phyloP scores from a whole-genome alignment of 2,888 invertebrate genomes.

The Acleris laterana region DNA sequence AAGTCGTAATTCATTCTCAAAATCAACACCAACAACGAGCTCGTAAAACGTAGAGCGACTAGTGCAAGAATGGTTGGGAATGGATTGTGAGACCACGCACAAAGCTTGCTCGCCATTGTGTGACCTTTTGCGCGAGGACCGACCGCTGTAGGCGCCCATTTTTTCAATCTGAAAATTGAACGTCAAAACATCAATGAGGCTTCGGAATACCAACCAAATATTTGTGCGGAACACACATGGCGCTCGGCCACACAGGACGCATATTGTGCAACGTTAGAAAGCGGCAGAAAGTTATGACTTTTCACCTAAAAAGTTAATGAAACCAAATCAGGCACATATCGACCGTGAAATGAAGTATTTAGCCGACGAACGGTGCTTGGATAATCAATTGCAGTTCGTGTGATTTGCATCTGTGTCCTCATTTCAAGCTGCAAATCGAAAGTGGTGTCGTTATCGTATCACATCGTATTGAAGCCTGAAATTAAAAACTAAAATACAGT shows the following conservation, averaged over 20 bases:
- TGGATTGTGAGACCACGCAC: conserved; percentile 51
- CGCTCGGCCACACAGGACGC: conserved; percentile 74
- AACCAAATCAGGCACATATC: conserved; percentile 68
- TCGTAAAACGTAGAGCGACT: conserved; percentile 63
- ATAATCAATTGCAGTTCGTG: conserved; percentile 64
- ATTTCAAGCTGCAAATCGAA: conserved; percentile 4
- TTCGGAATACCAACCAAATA: conserved; percentile 77
- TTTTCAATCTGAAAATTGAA: conserved; percentile 62
- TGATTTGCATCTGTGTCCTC: conserved; percentile 35
- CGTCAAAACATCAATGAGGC: conserved; percentile 75
- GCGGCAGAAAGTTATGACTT: conserved; percentile 59
- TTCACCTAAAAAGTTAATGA: conserved; percentile 65
- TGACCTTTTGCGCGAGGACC: conserved; percentile 43
- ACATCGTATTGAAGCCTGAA: background rate
- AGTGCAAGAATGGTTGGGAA: conserved; percentile 56
- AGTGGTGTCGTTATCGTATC: background rate
- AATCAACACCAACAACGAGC: conserved; percentile 69
- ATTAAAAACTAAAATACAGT: too few species aligned
- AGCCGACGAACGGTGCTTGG: conserved; percentile 49
- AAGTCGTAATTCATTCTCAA: conserved; percentile 74
- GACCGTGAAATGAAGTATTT: conserved; percentile 71
- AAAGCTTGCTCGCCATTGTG: conserved; percentile 61
- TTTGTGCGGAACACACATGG: conserved; percentile 75
- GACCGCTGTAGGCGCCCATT: conserved; percentile 58
- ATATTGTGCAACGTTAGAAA: conserved; percentile 71